Evolutionary conservation across 2,113 vertebrate species (phyloP).

Genomic region (Dromaius novaehollandiae): DNA sequence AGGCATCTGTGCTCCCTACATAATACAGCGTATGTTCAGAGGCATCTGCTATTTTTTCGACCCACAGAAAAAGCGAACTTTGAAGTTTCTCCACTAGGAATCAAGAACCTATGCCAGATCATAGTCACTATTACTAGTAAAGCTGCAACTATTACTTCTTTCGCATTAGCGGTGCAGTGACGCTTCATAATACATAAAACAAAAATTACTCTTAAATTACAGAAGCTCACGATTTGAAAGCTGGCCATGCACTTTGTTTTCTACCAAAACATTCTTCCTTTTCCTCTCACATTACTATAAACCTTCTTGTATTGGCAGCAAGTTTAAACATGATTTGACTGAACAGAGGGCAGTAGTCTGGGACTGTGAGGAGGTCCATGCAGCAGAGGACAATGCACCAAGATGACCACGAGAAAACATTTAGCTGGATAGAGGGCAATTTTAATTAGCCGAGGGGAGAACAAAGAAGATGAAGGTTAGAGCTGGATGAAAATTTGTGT

Average conservation of each 20-base stretch:
- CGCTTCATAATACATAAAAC: background rate
- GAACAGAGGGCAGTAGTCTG: background rate
- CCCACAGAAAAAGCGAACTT: background rate
- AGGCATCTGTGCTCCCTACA: background rate
- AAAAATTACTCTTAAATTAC: background rate
- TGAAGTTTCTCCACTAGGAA: background rate
- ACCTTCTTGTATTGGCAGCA: background rate
- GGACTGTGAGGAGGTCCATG: background rate
- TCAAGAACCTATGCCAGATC: background rate
- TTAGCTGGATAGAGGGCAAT: background rate
- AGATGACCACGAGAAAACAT: background rate
- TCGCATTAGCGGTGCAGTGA: background rate
- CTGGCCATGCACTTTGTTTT: background rate
- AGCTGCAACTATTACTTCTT: background rate
- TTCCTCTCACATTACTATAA: background rate
- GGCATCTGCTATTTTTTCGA: background rate
- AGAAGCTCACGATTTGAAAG: background rate
- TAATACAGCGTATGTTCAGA: background rate
- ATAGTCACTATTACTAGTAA: background rate
- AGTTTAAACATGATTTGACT: background rate
- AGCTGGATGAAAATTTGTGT: background rate
- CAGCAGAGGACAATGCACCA: background rate
- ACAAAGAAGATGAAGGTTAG: background rate
- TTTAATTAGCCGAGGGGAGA: background rate
- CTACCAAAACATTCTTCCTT: background rate